Evolutionary conservation across 2,113 vertebrate genomes (phyloP).

Genomic region (Pomatorhinus ruficollis): DNA sequence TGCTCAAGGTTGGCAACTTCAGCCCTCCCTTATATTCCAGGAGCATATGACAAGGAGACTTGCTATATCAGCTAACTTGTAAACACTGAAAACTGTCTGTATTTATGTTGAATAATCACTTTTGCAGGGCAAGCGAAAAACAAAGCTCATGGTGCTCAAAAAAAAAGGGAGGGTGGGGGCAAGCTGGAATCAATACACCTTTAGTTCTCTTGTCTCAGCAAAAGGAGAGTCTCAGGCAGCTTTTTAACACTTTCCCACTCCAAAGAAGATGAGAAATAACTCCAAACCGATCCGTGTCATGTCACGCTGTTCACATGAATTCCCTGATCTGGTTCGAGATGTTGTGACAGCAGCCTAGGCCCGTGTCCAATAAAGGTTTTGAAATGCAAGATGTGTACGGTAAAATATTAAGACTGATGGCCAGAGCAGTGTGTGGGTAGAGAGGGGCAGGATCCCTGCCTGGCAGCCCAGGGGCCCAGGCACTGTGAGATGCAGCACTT

Average conservation of each 20-base stretch:
- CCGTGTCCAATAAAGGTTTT: background rate
- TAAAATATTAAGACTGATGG: background rate
- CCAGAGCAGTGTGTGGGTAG: background rate
- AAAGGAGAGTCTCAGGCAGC: background rate
- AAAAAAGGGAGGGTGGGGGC: accelerated
- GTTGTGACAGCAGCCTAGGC: background rate
- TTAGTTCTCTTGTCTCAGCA: conserved; percentile 54
- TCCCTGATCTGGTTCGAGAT: background rate
- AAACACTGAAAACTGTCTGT: conserved; percentile 57
- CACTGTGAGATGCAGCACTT: no score
- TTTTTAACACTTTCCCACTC: conserved; percentile 28
- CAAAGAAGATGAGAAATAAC: background rate
- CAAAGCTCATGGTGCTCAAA: background rate
- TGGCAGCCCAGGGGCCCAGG: background rate
- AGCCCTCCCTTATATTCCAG: background rate
- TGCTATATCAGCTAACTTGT: conserved; percentile 59
- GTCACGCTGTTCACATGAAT: background rate
- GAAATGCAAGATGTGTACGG: background rate
- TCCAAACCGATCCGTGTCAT: background rate
- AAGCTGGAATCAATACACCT: conserved; percentile 40
- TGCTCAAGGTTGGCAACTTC: conserved; percentile 2
- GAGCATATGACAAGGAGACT: conserved; percentile 26
- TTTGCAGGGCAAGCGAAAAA: conserved; percentile 30
- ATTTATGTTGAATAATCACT: conserved; percentile 65
- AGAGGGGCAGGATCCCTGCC: background rate